Evolutionary conservation across 2,888 invertebrate genomes (phyloP).

Genomic region (Anthrax anthrax): DNA sequence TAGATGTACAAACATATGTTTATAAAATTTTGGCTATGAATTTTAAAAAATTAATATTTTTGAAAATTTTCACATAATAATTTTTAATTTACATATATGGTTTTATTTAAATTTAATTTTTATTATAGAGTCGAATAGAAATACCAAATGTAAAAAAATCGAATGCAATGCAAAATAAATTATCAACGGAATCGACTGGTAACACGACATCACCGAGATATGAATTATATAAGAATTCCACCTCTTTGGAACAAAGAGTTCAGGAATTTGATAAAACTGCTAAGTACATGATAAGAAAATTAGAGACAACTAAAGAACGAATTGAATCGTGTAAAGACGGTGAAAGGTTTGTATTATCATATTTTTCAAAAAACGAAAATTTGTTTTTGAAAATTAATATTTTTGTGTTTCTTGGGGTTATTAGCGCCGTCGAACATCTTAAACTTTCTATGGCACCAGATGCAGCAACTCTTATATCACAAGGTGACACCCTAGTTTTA

Average conservation of each 20-base stretch:
- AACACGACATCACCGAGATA: conserved; percentile 23
- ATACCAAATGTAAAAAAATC: conserved; percentile 28
- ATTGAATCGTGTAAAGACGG: conserved; percentile 27
- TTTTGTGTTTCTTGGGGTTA: background rate
- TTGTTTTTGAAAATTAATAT: background rate
- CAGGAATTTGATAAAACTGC: conserved; percentile 30
- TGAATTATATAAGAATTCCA: conserved; percentile 17
- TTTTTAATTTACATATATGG: too few relatives aligned
- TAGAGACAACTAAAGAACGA: conserved; percentile 27
- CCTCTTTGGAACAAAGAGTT: conserved; percentile 28
- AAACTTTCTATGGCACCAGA: conserved; percentile 48
- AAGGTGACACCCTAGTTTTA: conserved; percentile 60
- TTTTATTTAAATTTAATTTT: background rate
- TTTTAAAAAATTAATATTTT: too few relatives aligned
- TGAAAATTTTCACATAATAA: too few relatives aligned
- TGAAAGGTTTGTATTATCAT: conserved; percentile 23
- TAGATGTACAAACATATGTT: too few relatives aligned
- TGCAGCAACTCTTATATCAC: conserved; percentile 61
- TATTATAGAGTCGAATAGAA: conserved; percentile 30
- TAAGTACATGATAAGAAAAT: conserved; percentile 30
- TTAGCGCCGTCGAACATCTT: conserved; percentile 28
- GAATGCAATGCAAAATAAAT: conserved; percentile 21
- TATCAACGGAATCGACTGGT: conserved; percentile 18
- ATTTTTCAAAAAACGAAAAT: background rate
- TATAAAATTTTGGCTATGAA: too few relatives aligned